Percentiles rank a stretch among this genome's conserved stretches.
These are phyloP conservation scores for Aporophyla nigra DNA, from an alignment of 2,888 invertebrate species.

Conservation along the genomic window DNA sequence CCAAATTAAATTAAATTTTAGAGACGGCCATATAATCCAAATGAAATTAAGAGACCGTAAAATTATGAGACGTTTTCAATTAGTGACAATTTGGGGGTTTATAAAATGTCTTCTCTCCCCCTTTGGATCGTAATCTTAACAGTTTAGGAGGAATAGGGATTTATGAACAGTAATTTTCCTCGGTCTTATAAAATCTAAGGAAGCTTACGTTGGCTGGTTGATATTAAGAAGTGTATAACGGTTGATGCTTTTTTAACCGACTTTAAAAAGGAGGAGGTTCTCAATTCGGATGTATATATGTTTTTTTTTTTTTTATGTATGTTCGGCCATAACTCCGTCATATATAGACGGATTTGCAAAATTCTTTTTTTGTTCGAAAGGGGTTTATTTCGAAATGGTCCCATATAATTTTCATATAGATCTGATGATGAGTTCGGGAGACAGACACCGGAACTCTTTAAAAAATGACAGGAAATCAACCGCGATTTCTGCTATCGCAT, in stretches of 20 bases:
- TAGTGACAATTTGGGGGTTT: constrained; percentile 67
- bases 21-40: constrained; percentile 73
- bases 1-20: constrained; percentile 72
- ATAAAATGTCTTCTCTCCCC: constrained; percentile 33
- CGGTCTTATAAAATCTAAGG: not conserved
- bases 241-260: not conserved
- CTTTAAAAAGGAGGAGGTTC: too few species aligned
- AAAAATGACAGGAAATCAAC: too few species aligned
- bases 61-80: constrained; percentile 73
- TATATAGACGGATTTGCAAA: too few species aligned
- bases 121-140: constrained; percentile 35
- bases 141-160: constrained; percentile 14
- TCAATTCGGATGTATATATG: too few species aligned
- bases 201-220: constrained; percentile 10
- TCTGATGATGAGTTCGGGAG: too few species aligned
- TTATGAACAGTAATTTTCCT: not conserved
- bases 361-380: too few species aligned
- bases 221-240: not conserved
- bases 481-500: too few species aligned
- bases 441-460: too few species aligned
- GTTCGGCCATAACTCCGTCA: too few species aligned
- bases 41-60: constrained; percentile 73
- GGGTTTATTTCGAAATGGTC: too few species aligned
- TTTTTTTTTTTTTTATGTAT: too few species aligned
- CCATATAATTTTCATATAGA: too few species aligned